Evolutionary conservation across 2,888 invertebrate species (phyloP).

Genomic region (Cataglyphis albicans): DNA sequence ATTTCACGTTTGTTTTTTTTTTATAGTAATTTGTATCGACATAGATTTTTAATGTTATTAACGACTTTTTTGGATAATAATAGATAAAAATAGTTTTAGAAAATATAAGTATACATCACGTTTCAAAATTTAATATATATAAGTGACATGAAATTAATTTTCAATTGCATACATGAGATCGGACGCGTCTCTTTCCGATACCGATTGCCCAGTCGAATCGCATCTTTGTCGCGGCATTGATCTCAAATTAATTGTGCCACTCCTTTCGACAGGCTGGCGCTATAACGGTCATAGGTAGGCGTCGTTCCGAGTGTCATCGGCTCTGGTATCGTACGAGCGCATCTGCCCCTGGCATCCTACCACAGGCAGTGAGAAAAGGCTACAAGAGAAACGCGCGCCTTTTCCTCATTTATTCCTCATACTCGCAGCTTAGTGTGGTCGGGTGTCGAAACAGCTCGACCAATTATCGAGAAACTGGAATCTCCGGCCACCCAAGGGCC

Average conservation of each 20-base stretch:
- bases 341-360: conserved; percentile 66
- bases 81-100: background rate
- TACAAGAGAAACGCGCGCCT: conserved; percentile 46
- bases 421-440: conserved; percentile 79
- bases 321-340: conserved; percentile 78
- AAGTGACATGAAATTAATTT: background rate
- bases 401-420: conserved; percentile 76
- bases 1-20: background rate
- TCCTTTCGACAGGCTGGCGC: conserved; percentile 62
- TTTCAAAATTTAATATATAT: background rate
- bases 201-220: conserved; percentile 2
- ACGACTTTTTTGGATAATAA: background rate
- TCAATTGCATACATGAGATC: background rate
- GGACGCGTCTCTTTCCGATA: background rate
- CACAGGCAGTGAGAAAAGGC: conserved; percentile 15
- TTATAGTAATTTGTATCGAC: background rate
- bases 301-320: conserved; percentile 80
- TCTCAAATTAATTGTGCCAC: conserved; percentile 68
- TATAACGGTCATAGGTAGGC: conserved; percentile 78
- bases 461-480: conserved; percentile 86
- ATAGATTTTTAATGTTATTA: background rate
- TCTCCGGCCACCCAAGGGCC: conserved; percentile 82
- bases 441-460: conserved; percentile 86
- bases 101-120: background rate
- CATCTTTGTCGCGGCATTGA: conserved; percentile 23